Percentiles rank a stretch among this genome's conserved stretches.
phyloP scores from a whole-genome alignment of 1,140 invertebrate genomes.

The Chrysomallon squamiferum region DNA sequence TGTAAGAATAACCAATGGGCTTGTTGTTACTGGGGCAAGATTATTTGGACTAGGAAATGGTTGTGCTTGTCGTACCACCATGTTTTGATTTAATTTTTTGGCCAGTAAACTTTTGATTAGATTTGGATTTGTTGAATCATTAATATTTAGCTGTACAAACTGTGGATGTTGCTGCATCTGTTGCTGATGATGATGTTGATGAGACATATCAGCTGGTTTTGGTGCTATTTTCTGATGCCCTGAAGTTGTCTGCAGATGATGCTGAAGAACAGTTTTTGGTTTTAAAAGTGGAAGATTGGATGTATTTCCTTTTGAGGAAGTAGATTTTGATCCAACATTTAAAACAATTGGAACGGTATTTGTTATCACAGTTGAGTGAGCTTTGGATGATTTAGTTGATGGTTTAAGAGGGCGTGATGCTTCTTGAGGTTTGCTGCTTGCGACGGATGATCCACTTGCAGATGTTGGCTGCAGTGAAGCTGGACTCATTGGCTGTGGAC shows the following conservation, averaged over 20 bases:
- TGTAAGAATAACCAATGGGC: not conserved
- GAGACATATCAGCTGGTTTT: slow-evolving; percentile 3
- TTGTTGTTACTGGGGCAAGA: not conserved
- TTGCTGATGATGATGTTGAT: not conserved
- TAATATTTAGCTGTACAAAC: not conserved
- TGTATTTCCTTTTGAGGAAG: not conserved
- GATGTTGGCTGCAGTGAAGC: no score
- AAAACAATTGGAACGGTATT: slow-evolving; percentile 1
- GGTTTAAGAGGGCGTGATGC: no score
- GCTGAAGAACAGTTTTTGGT: slow-evolving; percentile 11
- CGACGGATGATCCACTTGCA: no score
- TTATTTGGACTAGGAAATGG: not conserved
- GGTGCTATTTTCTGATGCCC: slow-evolving; percentile 9
- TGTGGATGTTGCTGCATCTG: no score
- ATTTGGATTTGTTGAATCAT: slow-evolving; percentile 27
- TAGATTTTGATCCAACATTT: not conserved
- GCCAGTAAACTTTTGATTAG: slow-evolving; percentile 86
- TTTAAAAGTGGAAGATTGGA: slow-evolving; percentile 8
- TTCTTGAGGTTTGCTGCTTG: no score
- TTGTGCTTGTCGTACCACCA: slow-evolving; percentile 7
- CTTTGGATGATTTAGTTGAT: not conserved
- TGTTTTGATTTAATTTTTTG: slow-evolving; percentile 73
- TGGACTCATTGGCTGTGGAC: not conserved
- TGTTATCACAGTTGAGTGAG: slow-evolving; percentile 8
- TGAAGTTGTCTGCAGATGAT: slow-evolving; percentile 7